These are phyloP conservation scores for Myoxocephalus aenaeus DNA, from an alignment of 2,797 vertebrate species.

Conservation along the genomic window DNA sequence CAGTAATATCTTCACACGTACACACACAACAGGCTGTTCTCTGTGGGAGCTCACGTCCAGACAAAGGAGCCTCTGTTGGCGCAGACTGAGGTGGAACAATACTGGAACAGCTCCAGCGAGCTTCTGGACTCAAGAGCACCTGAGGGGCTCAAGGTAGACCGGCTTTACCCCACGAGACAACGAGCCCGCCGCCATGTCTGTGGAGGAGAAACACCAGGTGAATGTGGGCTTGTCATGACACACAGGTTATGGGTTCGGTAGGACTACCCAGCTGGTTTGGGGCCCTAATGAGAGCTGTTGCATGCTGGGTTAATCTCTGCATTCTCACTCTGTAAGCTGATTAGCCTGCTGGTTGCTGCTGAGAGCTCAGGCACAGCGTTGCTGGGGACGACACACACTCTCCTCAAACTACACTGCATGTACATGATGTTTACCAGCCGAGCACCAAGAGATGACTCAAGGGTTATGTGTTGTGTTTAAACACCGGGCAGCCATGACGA, in stretches of 20 bases:
- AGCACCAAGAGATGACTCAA: not conserved
- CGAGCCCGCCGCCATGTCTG: not conserved
- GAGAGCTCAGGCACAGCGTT: constrained; percentile 21
- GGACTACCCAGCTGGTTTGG: too few relatives aligned
- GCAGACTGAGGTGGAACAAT: constrained; percentile 2
- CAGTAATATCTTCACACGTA: constrained; percentile 46
- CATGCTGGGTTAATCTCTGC: constrained; percentile 67
- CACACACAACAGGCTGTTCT: constrained; percentile 30
- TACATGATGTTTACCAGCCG: not conserved
- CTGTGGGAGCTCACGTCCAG: constrained; percentile 34
- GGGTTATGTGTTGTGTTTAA: not conserved
- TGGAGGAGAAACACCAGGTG: not conserved
- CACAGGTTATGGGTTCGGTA: not conserved
- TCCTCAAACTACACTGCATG: not conserved
- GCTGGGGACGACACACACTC: constrained; percentile 27
- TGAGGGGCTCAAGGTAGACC: not conserved
- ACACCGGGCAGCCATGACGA: not conserved
- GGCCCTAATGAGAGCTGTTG: constrained; percentile 2
- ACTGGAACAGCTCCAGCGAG: constrained; percentile 5
- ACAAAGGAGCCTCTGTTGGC: constrained; percentile 60
- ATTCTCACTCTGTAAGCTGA: constrained; percentile 72
- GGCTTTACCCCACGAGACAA: not conserved
- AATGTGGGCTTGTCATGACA: not conserved
- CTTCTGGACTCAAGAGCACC: not conserved
- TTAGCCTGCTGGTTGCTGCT: constrained; percentile 65